Percentiles rank a stretch among this genome's conserved stretches.
phyloP scores from a whole-genome alignment of 2,888 invertebrate genomes.

The Aplocera efformata region DNA sequence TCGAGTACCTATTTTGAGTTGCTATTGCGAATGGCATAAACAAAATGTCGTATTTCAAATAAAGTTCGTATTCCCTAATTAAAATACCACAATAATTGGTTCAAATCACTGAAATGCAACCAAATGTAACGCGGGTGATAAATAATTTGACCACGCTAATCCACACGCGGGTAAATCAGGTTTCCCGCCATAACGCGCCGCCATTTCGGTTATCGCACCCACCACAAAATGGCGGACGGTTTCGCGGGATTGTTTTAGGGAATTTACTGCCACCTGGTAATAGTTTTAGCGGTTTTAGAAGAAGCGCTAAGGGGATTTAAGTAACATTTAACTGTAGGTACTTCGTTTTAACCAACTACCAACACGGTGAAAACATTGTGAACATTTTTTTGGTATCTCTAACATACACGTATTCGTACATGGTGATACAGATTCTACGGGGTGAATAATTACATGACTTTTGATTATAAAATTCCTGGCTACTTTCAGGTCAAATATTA shows the following conservation, averaged over 20 bases:
- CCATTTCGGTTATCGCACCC: slow-evolving; percentile 47
- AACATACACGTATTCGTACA: too few relatives aligned
- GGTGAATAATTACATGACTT: too few relatives aligned
- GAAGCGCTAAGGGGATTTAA: background rate
- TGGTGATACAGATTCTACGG: too few relatives aligned
- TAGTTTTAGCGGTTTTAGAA: slow-evolving; percentile 6
- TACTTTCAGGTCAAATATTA: too few relatives aligned
- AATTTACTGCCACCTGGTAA: slow-evolving; percentile 14
- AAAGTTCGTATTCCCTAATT: background rate
- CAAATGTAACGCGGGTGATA: slow-evolving; percentile 18
- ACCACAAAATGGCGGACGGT: slow-evolving; percentile 57
- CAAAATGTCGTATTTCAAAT: background rate
- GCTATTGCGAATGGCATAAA: background rate
- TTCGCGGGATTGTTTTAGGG: slow-evolving; percentile 28
- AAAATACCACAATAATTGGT: slow-evolving; percentile 1
- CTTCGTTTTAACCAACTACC: too few relatives aligned
- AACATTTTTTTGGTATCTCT: too few relatives aligned
- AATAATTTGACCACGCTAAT: slow-evolving; percentile 30
- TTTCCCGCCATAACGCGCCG: slow-evolving; percentile 32
- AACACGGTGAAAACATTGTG: too few relatives aligned
- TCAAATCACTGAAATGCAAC: slow-evolving; percentile 8
- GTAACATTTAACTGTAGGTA: background rate
- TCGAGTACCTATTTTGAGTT: too few relatives aligned
- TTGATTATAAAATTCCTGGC: too few relatives aligned
- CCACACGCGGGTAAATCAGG: slow-evolving; percentile 33